phyloP scores from a whole-genome alignment of 2,113 vertebrate genomes.

The Atlantisia rogersi region DNA sequence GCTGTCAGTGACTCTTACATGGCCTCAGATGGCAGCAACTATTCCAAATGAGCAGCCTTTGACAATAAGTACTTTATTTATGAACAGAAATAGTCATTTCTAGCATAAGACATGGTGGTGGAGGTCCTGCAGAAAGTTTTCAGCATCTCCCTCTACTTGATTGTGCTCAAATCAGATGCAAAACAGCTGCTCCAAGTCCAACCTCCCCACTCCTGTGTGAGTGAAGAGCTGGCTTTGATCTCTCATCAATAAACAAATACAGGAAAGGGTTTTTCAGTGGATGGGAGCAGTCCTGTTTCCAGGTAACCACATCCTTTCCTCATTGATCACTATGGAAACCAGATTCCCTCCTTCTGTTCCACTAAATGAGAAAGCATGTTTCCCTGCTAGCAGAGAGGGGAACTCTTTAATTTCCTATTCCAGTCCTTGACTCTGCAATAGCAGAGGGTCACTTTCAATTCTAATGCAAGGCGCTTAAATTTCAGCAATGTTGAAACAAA shows the following conservation, averaged over 20 bases:
- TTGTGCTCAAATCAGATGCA: background rate
- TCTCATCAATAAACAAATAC: conserved; percentile 53
- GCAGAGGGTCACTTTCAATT: conserved; percentile 30
- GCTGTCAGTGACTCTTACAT: background rate
- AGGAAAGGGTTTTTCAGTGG: background rate
- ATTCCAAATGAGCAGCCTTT: background rate
- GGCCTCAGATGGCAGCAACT: background rate
- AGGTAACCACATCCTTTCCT: conserved; percentile 66
- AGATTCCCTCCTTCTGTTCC: conserved; percentile 52
- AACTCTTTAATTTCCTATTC: conserved; percentile 65
- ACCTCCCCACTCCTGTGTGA: background rate
- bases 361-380: conserved; percentile 54
- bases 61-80: background rate
- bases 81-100: background rate
- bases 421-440: background rate
- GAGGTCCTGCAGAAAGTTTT: background rate
- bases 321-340: conserved; percentile 75
- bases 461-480: background rate
- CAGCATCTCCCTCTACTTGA: fast-evolving
- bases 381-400: conserved; percentile 5
- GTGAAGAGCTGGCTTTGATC: conserved; percentile 26
- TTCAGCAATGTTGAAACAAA: conserved; percentile 27
- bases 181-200: background rate
- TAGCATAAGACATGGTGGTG: background rate
- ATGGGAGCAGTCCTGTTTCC: conserved; percentile 56